phyloP scores from a whole-genome alignment of 2,113 vertebrate genomes.

The Rhabdornis inornatus region DNA sequence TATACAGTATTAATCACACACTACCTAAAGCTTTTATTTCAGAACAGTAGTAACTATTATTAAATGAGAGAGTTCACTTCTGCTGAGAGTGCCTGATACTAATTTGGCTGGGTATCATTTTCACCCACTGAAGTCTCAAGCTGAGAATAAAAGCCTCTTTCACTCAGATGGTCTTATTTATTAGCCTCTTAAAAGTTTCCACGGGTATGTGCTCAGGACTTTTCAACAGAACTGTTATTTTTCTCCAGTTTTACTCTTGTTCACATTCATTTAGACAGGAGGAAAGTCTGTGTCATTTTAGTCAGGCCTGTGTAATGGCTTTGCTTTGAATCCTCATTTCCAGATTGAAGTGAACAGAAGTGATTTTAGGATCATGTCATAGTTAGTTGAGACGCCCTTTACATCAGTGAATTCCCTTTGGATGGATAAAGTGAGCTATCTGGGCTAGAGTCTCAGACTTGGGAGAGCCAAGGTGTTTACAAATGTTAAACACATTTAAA shows the following conservation, averaged over 20 bases:
- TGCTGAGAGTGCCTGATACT: constrained; percentile 4
- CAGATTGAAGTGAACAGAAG: background rate
- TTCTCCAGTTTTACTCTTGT: constrained; percentile 4
- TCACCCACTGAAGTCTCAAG: constrained; percentile 5
- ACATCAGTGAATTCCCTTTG: background rate
- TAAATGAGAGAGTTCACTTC: background rate
- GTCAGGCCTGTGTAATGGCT: background rate
- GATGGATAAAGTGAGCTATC: background rate
- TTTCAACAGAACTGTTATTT: constrained; percentile 35
- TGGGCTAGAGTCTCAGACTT: background rate
- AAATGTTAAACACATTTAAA: background rate
- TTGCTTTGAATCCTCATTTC: background rate
- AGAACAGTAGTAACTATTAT: background rate
- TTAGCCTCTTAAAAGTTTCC: constrained; percentile 60
- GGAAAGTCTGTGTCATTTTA: constrained; percentile 5
- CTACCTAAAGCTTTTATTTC: background rate
- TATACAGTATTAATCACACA: background rate
- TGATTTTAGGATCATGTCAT: background rate
- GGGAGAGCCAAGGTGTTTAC: background rate
- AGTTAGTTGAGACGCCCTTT: background rate
- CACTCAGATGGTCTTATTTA: constrained; percentile 39
- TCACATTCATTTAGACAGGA: constrained; percentile 23
- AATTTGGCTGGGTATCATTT: constrained; percentile 25
- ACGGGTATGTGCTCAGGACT: background rate
- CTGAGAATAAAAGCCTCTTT: constrained; percentile 56